Conservation (phyloP, 2,888 invertebrate genomes). For the Tenthredo distinguenda region DNA sequence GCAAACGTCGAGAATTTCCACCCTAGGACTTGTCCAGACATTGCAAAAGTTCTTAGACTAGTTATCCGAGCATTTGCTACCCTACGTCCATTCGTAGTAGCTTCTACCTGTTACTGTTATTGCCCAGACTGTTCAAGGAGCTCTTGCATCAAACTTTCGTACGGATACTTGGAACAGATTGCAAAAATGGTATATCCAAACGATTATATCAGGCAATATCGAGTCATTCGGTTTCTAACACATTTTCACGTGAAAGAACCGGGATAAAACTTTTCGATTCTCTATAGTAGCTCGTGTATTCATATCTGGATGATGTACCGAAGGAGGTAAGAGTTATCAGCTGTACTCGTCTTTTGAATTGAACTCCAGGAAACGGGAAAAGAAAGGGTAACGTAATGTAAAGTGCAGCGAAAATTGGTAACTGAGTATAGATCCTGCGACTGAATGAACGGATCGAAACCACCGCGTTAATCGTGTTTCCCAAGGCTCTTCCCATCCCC, state of each 20-base stretch:
- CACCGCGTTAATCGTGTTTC: not conserved
- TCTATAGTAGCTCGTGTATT: not conserved
- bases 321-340: not conserved
- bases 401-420: not conserved
- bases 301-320: not conserved
- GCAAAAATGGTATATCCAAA: not conserved
- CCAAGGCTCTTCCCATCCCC: slow-evolving; percentile 22
- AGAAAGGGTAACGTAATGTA: not conserved
- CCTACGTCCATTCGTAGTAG: not conserved
- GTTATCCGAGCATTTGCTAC: slow-evolving; percentile 15
- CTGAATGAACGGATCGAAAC: slow-evolving; percentile 11
- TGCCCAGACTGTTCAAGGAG: not conserved
- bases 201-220: not conserved
- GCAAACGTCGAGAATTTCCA: not conserved
- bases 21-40: slow-evolving; percentile 34
- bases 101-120: slow-evolving; percentile 24
- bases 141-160: not conserved
- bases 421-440: not conserved
- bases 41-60: slow-evolving; percentile 15
- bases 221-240: not conserved
- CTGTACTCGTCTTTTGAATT: not conserved
- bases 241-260: not conserved
- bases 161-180: not conserved
- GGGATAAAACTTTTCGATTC: not conserved
- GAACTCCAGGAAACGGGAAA: not conserved